A percentile compares a stretch with the other conserved stretches of the same genome.
Evolutionary conservation across 2,888 invertebrate species (phyloP).

Genomic region (Tribolium freemani): DNA sequence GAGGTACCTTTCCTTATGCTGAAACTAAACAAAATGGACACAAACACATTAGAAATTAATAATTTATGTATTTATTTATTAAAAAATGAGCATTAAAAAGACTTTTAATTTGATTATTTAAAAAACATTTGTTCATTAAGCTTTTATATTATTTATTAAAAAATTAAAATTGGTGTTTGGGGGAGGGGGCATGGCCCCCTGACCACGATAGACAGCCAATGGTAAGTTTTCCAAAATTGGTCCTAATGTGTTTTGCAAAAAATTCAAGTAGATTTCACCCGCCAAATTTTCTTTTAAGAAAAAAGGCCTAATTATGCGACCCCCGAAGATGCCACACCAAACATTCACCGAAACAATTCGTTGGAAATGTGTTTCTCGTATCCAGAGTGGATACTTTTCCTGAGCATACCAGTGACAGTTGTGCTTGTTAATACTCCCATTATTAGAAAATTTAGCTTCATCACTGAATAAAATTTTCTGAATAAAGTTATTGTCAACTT

Average conservation of each 20-base stretch:
- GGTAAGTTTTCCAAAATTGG: constrained; percentile 6
- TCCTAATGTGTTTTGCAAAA: not conserved
- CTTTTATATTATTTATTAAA: too few relatives aligned
- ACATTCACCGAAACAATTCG: constrained; percentile 1
- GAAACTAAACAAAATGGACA: too few relatives aligned
- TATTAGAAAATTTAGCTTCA: constrained; percentile 20
- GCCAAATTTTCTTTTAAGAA: not conserved
- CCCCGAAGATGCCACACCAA: constrained; percentile 14
- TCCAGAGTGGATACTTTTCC: constrained; percentile 12
- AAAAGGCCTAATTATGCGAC: not conserved
- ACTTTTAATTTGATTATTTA: too few relatives aligned
- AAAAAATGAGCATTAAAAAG: too few relatives aligned
- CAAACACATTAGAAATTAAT: too few relatives aligned
- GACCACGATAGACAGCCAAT: not conserved
- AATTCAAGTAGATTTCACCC: not conserved
- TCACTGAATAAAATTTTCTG: too few relatives aligned
- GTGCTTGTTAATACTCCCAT: constrained; percentile 1
- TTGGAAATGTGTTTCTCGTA: not conserved
- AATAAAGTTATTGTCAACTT: constrained; percentile 1
- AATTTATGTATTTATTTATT: too few relatives aligned
- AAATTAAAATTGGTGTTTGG: too few relatives aligned
- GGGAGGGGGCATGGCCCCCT: too few relatives aligned
- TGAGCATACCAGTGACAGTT: constrained; percentile 19
- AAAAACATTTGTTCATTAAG: too few relatives aligned
- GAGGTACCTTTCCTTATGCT: too few relatives aligned